Conservation (phyloP, 2,113 vertebrate genomes). For the Lophius piscatorius region DNA sequence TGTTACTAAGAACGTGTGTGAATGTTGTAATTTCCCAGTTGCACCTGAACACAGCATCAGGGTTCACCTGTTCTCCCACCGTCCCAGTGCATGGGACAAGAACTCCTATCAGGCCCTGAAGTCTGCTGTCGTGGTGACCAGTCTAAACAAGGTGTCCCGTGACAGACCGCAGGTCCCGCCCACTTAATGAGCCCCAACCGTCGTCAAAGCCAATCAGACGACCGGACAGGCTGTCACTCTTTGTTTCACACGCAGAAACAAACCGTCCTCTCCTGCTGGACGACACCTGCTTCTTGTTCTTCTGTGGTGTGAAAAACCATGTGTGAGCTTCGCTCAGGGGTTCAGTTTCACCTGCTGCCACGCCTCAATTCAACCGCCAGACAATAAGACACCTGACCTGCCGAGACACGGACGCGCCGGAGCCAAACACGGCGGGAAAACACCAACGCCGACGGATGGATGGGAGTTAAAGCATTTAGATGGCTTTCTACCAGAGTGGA, state of each 20-base stretch:
- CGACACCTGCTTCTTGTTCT: not conserved
- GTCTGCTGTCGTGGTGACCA: not conserved
- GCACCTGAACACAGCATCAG: too few relatives aligned
- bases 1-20: too few relatives aligned
- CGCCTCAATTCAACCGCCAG: conserved; percentile 1
- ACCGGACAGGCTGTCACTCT: not conserved
- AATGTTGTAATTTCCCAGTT: too few relatives aligned
- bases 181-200: not conserved
- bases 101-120: too few relatives aligned
- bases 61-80: too few relatives aligned
- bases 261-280: conserved; percentile 1
- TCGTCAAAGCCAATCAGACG: not conserved
- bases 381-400: not conserved
- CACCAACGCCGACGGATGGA: not conserved
- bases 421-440: not conserved
- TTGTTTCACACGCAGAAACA: not conserved
- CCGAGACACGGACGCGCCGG: too few relatives aligned
- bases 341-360: not conserved
- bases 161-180: not conserved
- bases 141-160: not conserved
- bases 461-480: too few relatives aligned
- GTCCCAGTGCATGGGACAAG: too few relatives aligned
- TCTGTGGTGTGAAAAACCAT: not conserved
- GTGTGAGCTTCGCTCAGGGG: too few relatives aligned
- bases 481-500: too few relatives aligned